These are phyloP conservation scores for Lepus americanus DNA, from an alignment of 2,113 vertebrate genomes.

Conservation along the genomic window DNA sequence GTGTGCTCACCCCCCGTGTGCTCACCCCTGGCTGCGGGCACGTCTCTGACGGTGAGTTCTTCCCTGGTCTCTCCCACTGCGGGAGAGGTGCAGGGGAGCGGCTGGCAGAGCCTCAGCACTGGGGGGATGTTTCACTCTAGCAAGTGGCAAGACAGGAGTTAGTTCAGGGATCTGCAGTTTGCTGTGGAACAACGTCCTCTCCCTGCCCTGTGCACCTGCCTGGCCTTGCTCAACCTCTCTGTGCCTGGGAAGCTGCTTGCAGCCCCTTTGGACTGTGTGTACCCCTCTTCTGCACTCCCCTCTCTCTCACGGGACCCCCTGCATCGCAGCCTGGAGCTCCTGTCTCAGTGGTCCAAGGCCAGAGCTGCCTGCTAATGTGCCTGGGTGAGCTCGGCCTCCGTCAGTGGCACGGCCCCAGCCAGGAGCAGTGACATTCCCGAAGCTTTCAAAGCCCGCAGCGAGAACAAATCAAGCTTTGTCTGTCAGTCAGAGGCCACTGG, in stretches of 20 bases:
- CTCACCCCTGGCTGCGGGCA: too few species aligned
- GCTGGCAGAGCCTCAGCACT: not conserved
- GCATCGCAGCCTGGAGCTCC: accelerated
- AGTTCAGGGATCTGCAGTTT: not conserved
- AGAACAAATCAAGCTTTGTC: not conserved
- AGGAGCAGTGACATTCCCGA: accelerated
- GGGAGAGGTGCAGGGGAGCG: too few species aligned
- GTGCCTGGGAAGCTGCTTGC: not conserved
- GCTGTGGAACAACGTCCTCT: not conserved
- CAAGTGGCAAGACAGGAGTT: accelerated
- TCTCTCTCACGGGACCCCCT: accelerated
- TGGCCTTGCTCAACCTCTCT: not conserved
- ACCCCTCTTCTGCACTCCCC: not conserved
- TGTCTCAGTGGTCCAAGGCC: not conserved
- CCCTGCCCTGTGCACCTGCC: accelerated
- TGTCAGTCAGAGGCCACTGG: not conserved
- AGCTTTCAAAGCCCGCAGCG: not conserved
- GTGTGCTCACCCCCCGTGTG: too few species aligned
- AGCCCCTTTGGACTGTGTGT: not conserved
- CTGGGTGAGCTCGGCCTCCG: too few species aligned
- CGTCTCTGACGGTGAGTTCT: too few species aligned
- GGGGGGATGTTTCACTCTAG: accelerated
- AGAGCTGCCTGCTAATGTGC: not conserved
- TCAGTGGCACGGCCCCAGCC: accelerated
- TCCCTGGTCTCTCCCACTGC: too few species aligned